Percentiles rank a stretch among this genome's conserved stretches.
phyloP scores from a whole-genome alignment of 2,888 invertebrate genomes.

The Dasysyrphus albostriatus region DNA sequence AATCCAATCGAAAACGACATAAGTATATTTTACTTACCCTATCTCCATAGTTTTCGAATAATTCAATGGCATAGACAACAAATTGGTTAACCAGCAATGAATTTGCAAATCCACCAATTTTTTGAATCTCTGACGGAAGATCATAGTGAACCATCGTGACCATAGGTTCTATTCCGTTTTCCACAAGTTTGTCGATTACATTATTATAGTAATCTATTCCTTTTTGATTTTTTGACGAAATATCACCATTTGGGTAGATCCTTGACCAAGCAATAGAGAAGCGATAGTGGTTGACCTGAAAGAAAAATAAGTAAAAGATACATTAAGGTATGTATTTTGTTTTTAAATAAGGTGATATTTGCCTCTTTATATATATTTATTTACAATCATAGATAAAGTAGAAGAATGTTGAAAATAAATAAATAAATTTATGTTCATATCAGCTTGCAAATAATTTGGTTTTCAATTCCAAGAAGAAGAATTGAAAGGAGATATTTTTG shows the following conservation, averaged over 20 bases:
- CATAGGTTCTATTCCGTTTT: slow-evolving; percentile 86
- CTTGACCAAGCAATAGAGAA: slow-evolving; percentile 88
- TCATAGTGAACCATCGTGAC: slow-evolving; percentile 86
- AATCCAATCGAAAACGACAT: too few relatives aligned
- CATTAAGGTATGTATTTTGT: too few relatives aligned
- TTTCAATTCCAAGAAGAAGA: too few relatives aligned
- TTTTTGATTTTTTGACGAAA: slow-evolving; percentile 82
- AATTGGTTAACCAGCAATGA: slow-evolving; percentile 84
- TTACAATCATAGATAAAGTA: too few relatives aligned
- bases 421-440: too few relatives aligned
- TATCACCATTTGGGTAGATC: slow-evolving; percentile 86
- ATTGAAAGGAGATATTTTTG: too few relatives aligned
- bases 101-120: slow-evolving; percentile 85
- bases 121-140: slow-evolving; percentile 85
- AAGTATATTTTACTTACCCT: slow-evolving; percentile 79
- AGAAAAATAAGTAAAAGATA: too few relatives aligned
- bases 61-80: slow-evolving; percentile 84
- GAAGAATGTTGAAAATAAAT: too few relatives aligned
- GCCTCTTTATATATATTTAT: too few relatives aligned
- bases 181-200: slow-evolving; percentile 86
- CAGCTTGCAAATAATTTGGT: too few relatives aligned
- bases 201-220: slow-evolving; percentile 86
- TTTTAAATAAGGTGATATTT: too few relatives aligned
- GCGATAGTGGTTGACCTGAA: slow-evolving; percentile 84
- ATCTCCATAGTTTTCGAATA: slow-evolving; percentile 84